These are phyloP conservation scores for Apis laboriosa DNA, from an alignment of 1,140 invertebrate genomes.

Conservation along the genomic window DNA sequence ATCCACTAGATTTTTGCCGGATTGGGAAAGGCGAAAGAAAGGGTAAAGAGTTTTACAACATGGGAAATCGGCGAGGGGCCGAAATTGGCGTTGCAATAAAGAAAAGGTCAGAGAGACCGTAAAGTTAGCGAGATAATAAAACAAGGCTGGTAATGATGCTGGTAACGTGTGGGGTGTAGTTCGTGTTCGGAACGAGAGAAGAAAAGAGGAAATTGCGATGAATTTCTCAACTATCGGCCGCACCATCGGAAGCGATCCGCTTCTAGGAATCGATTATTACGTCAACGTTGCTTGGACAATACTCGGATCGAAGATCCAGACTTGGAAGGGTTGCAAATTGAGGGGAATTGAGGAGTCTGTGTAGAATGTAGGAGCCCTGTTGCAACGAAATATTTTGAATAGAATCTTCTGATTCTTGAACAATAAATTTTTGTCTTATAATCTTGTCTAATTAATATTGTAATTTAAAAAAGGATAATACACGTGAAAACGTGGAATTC, in stretches of 20 bases:
- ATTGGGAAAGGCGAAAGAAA: not conserved
- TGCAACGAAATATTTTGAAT: not conserved
- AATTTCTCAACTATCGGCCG: constrained; percentile 4
- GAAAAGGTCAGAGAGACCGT: constrained; percentile 62
- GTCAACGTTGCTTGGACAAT: not conserved
- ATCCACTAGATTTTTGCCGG: not conserved
- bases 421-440: no score
- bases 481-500: no score
- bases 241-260: not conserved
- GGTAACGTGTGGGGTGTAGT: constrained; percentile 39
- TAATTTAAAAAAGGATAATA: no score
- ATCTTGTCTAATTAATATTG: no score
- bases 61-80: not conserved
- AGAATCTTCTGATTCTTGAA: no score
- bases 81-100: constrained; percentile 41
- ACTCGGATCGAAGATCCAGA: not conserved
- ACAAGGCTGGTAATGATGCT: constrained; percentile 43
- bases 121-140: constrained; percentile 63
- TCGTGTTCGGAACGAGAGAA: not conserved
- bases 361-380: not conserved
- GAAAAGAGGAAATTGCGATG: constrained; percentile 14
- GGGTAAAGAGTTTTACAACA: not conserved
- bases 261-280: constrained; percentile 10
- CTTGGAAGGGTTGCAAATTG: not conserved
- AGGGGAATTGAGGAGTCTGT: not conserved